Evolutionary conservation across 53 echinoderm and acorn worm species (phyloP).

Genomic region (Crossaster papposus): DNA sequence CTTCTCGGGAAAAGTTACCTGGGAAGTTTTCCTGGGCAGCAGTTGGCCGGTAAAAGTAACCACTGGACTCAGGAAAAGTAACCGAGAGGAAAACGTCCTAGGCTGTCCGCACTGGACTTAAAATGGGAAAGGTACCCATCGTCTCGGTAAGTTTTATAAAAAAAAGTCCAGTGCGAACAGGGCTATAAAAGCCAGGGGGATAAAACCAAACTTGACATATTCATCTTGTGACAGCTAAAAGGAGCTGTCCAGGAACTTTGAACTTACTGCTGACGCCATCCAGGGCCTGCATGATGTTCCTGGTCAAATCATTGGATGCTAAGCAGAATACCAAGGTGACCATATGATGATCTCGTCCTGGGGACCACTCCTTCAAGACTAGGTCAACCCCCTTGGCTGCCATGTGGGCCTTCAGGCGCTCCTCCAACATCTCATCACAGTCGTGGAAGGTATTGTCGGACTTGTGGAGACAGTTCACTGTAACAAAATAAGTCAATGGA

Average conservation of each 20-base stretch:
- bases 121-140: too few relatives aligned
- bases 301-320: constrained; percentile 62
- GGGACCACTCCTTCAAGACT: constrained; percentile 72
- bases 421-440: constrained; percentile 82
- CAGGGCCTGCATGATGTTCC: constrained; percentile 71
- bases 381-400: constrained; percentile 82
- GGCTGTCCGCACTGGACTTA: too few relatives aligned
- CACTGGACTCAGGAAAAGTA: too few relatives aligned
- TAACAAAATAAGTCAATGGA: not conserved
- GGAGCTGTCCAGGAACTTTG: not conserved
- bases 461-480: constrained; percentile 79
- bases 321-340: constrained; percentile 78
- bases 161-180: too few relatives aligned
- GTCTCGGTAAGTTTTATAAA: too few relatives aligned
- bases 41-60: too few relatives aligned
- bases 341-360: constrained; percentile 72
- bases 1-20: too few relatives aligned
- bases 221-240: too few relatives aligned
- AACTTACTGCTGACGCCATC: constrained; percentile 80
- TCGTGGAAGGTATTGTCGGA: constrained; percentile 71
- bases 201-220: too few relatives aligned
- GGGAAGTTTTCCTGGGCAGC: too few relatives aligned
- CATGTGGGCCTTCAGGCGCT: constrained; percentile 83
- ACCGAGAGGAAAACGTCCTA: too few relatives aligned
- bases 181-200: too few relatives aligned